Base-by-base conservation (phyloP, 2,888 invertebrate species). In the Lottia gigantea region DNA sequence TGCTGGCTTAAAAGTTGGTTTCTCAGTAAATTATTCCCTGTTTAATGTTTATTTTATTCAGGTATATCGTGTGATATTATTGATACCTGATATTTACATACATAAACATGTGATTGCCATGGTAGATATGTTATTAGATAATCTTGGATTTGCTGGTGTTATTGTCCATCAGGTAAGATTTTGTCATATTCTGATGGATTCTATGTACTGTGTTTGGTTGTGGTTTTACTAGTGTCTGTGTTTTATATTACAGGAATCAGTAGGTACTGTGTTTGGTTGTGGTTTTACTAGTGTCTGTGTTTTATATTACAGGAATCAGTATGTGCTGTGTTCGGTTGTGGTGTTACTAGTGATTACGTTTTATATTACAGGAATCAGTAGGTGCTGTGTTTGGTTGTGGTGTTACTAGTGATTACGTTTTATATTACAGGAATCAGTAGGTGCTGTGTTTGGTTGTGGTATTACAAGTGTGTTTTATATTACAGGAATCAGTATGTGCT, bases 291-390 rank as follows among this genome's bases (percentile, higher is more conserved):
- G 93, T 83, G 97, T 96, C 0, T 55, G 23, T n/a, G 15, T 70
- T 45, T 62, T 62, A 47, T 64, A 61, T 84, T 88, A 47, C 87
- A 93, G 92, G 95, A 95, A 89, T 94, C 95, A 82, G 95, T 95
- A 1, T 94, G 94, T 64, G 94, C 95, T 11, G 94, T 94, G 15
- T 95, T 95, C 89, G 95, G 95, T 4, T 93, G 94, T 23, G 95
- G 95, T 15, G 88, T 95, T 19, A 92, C 93, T 65, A 94, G 93
- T 83, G 97, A 96, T 0, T 97, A 97, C 89, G 96, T 97, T 0
- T 94, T 98, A 0, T 97, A 97, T 87, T 93, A 97, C 67, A 97
- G 97, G 0, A 97, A 97, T 86, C 95, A 97, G 87, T 95, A 1
- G 94, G 94, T 64, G 94, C 95, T 11, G 94, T 94, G 15, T 95